Evolutionary conservation across 2,113 vertebrate species (phyloP).

Genomic region (Misgurnus mizolepis): DNA sequence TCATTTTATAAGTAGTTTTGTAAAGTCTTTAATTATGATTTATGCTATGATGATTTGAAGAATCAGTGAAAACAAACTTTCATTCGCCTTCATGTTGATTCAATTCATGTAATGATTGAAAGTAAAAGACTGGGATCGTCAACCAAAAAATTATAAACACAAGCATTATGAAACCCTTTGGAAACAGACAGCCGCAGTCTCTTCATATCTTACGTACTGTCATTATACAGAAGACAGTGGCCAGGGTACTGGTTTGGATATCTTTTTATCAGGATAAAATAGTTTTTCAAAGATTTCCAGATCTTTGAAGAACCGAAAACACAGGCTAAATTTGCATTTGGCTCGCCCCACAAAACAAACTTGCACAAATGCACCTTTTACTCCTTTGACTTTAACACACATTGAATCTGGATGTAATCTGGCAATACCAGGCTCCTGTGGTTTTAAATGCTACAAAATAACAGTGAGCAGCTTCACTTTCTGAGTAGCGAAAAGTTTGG

Average conservation of each 20-base stretch:
- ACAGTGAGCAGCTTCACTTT: constrained; percentile 27
- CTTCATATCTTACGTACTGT: too few species aligned
- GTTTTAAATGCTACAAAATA: constrained; percentile 47
- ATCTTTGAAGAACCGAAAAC: background rate
- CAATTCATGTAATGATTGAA: too few species aligned
- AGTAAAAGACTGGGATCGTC: too few species aligned
- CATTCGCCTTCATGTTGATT: too few species aligned
- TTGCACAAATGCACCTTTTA: constrained; percentile 3
- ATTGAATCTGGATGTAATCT: constrained; percentile 14
- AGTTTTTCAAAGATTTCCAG: background rate
- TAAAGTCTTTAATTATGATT: background rate
- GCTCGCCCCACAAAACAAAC: background rate
- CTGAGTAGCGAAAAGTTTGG: constrained; percentile 10
- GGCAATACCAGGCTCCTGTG: constrained; percentile 46
- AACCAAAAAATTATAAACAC: too few species aligned
- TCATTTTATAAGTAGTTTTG: background rate
- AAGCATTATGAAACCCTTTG: too few species aligned
- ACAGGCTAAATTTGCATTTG: constrained; percentile 12
- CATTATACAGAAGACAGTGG: too few species aligned
- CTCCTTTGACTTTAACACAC: background rate
- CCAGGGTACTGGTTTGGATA: too few species aligned
- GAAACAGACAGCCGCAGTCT: too few species aligned
- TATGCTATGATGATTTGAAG: background rate
- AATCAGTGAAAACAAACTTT: too few species aligned
- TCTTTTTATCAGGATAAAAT: too few species aligned